Evolutionary conservation across 2,888 invertebrate species (phyloP), one percentile per base, ranked within the genome.

Genomic region (Poecilobothrus nobilitatus): DNA sequence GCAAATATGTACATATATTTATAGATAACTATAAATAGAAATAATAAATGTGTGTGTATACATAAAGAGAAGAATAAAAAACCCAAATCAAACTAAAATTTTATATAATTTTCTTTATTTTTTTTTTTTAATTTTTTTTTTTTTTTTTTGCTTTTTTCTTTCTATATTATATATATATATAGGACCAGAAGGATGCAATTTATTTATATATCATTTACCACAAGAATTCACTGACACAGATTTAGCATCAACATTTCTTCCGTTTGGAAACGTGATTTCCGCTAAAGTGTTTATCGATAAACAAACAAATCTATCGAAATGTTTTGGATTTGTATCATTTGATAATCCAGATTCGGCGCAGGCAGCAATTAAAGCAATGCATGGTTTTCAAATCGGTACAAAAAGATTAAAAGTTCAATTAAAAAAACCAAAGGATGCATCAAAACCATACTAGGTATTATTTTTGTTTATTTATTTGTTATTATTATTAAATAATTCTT

Each of bases 221-320:
- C 97, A 97, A 84, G 98, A 99, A 85, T 99, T 97, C 85, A 93
- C 92, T 71, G 99, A 99, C 84, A 91, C 91, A 73, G 98, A 99
- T 85, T 88, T 99, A 76, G 94, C 95, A 78, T 92, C 95, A 76
- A 95, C 95, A 77, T 99, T 99, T 86, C 86, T 94, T 81, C 96
- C 98, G 71, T 99, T 97, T 85, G 99, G 99, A 78, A 94, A 91
- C 83, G 95, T 99, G 79, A 91, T 99, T 81, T 98, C 98, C 76
- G 96, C 98, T 77, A 99, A 99, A 88, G 99, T 99, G 84, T 99
- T 98, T 86, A 97, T 99, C 84, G 99, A 99, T 86, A 98, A 97
- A 85, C 95, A 95, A 84, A 99, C 99, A 78, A 97, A 97, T 86
- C 89, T 97, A 79, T 98, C 97, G 80, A 99, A 99, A 87, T 99